These are phyloP conservation scores for Streptopelia turtur DNA, from an alignment of 2,797 vertebrate species.

Conservation along the genomic window DNA sequence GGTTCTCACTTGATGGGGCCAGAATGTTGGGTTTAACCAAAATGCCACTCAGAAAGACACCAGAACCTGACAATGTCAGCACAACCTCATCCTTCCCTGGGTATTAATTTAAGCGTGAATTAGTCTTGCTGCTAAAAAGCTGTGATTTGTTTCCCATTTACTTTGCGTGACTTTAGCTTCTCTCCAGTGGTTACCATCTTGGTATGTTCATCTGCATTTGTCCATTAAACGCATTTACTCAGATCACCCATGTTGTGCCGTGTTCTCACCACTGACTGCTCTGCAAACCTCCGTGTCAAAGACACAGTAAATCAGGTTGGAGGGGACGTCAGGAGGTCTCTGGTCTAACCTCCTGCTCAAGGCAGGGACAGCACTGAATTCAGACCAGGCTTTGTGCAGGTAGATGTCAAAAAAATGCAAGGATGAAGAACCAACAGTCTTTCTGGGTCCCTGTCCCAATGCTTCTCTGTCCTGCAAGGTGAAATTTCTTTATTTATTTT, in stretches of 20 bases:
- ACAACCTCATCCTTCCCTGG: background rate
- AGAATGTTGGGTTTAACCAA: background rate
- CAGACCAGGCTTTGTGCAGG: background rate
- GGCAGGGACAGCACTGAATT: background rate
- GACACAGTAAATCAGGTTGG: background rate
- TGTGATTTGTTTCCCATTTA: background rate
- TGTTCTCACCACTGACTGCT: background rate
- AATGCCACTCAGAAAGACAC: background rate
- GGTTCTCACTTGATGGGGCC: background rate
- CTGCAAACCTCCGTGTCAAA: background rate
- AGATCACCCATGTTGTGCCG: background rate
- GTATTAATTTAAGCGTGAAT: background rate
- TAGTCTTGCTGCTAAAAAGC: background rate
- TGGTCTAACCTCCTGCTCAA: background rate
- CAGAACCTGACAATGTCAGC: background rate
- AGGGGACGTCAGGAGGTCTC: background rate
- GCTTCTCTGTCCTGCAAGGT: background rate
- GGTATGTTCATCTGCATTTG: background rate
- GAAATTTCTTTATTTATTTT: background rate
- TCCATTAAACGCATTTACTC: background rate
- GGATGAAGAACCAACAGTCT: background rate
- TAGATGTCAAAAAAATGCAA: background rate
- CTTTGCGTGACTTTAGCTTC: background rate
- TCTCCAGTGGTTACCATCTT: background rate
- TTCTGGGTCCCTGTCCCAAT: background rate